Evolutionary conservation across 30 jellyfish, hydroid and myxozoan species (phyloP), one percentile per base, ranked within the genome.

Genomic region (Rhopilema esculentum): DNA sequence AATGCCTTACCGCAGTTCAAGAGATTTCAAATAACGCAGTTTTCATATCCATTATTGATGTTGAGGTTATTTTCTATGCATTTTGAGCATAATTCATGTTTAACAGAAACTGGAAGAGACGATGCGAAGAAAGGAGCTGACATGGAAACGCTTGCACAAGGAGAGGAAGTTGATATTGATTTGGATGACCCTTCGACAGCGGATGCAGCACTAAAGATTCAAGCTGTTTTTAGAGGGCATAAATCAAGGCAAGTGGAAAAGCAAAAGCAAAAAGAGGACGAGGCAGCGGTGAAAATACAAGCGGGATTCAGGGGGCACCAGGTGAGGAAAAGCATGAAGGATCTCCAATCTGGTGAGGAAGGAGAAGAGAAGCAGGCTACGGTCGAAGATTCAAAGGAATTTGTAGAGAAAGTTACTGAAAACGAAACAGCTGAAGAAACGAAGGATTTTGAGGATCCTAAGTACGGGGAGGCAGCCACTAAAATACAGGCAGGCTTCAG

Each of bases 121-220:
- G 96, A 78, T 70, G 96, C 96, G 64, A 88, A 68, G 90, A 86
- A 86, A 50, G 94, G 94, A 22, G 90, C 76, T 23, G 76, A 83
- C 33, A 89, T 79, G 91, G 87, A 74, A 70, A 64, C 73, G 16
- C 85, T 76, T 49, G 77, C 71, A 61, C 83, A 78, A 20, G 94
- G 33, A 69, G 94, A 91, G 50, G 91, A 75, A 52, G 73, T 73
- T 27, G 94, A 91, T 27, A 78, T 85, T 20, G 97, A 91, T 26
- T 69, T 78, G 64, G 69, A 73, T 27, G 91, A 91, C 57, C 94
- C 91, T 31, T 70, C 96, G 26, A 78, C 90, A 33, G 97, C 79
- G 52, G 89, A 80, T 51, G 98, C 98, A 61, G 98, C 96, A 0
- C 23, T 80, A 40, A 92, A 92, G 69, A 92, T 92, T 21, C 98